Conservation (phyloP, 2,888 invertebrate species). For the Epirrhoe alternata region DNA sequence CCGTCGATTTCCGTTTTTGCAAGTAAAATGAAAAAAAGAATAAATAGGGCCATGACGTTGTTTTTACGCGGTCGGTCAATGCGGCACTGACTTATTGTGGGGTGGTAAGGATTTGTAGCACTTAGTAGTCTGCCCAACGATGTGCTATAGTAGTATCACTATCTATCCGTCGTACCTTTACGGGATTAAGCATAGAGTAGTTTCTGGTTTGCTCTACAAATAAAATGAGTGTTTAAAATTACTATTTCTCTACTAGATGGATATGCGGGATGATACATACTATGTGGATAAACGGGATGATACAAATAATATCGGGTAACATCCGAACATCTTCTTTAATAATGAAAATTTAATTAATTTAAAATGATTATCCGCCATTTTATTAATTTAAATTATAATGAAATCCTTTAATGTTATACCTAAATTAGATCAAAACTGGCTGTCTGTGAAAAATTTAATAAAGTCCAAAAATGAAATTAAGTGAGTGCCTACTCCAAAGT, state of each 20-base stretch:
- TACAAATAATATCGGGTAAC: not conserved
- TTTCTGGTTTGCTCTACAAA: constrained; percentile 18
- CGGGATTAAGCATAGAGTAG: constrained; percentile 68
- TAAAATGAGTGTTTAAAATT: too few species aligned
- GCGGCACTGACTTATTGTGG: constrained; percentile 51
- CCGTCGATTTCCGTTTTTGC: constrained; percentile 34
- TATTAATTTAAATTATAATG: not conserved
- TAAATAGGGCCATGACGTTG: constrained; percentile 61
- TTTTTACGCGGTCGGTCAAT: constrained; percentile 48
- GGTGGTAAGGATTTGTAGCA: constrained; percentile 81
- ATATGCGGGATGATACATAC: too few species aligned
- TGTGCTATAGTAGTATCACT: constrained; percentile 76
- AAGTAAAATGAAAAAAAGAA: constrained; percentile 60
- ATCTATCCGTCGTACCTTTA: constrained; percentile 64
- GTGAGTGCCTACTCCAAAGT: constrained; percentile 1
- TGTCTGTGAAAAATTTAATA: constrained; percentile 10
- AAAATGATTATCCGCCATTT: not conserved
- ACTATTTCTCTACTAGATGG: too few species aligned
- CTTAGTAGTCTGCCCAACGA: constrained; percentile 80
- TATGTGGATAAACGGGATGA: too few species aligned
- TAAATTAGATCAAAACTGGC: not conserved
- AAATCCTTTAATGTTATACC: not conserved
- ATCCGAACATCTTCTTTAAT: not conserved
- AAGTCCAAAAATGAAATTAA: constrained; percentile 1
- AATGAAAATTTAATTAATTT: not conserved